These are phyloP conservation scores for Neosalanx taihuensis DNA, from an alignment of 2,797 vertebrate genomes.

Conservation along the genomic window DNA sequence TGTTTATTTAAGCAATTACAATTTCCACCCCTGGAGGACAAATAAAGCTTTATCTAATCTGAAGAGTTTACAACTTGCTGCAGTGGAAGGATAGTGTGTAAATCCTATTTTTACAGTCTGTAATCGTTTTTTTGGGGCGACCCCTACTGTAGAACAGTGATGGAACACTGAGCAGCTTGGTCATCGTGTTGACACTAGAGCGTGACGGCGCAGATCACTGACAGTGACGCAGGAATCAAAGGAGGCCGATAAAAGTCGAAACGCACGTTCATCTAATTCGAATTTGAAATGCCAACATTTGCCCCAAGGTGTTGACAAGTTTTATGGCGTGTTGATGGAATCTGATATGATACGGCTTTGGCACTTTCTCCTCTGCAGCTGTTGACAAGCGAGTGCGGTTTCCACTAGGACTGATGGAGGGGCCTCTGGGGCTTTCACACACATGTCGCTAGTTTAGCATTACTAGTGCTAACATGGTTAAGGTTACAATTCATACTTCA, in stretches of 20 bases:
- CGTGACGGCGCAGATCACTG: background rate
- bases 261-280: conserved; percentile 16
- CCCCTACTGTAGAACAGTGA: background rate
- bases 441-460: background rate
- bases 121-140: background rate
- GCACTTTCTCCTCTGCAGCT: conserved; percentile 42
- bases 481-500: too few species aligned
- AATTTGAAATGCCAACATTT: conserved; percentile 31
- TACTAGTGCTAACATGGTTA: background rate
- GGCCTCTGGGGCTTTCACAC: background rate
- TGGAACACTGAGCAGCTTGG: background rate
- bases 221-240: background rate
- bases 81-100: background rate
- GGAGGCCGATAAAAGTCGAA: background rate
- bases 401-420: conserved; percentile 14
- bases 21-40: too few species aligned
- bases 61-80: conserved; percentile 10
- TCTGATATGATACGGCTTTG: conserved; percentile 48
- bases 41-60: too few species aligned
- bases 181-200: background rate
- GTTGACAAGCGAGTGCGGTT: conserved; percentile 35
- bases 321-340: conserved; percentile 65
- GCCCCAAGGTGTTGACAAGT: conserved; percentile 49
- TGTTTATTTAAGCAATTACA: too few species aligned
- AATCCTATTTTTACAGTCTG: background rate